These are phyloP conservation scores for Subanguina moxae DNA, from an alignment of 1,140 invertebrate genomes.

Conservation along the genomic window DNA sequence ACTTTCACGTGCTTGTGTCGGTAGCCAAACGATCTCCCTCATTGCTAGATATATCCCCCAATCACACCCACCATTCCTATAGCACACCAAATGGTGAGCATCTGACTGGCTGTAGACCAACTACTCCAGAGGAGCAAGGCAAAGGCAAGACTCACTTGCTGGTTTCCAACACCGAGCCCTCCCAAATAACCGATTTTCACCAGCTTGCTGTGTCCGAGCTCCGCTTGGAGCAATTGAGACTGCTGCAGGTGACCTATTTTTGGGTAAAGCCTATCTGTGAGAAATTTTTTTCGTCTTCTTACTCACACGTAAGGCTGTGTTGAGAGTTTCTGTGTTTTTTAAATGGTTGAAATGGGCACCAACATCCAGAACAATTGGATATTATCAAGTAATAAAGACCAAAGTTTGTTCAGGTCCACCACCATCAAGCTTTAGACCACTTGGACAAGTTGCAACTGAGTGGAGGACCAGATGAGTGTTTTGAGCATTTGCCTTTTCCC, in stretches of 20 bases:
- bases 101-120: no score
- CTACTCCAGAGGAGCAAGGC: background rate
- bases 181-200: conserved; percentile 44
- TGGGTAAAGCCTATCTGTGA: no score
- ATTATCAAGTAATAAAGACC: no score
- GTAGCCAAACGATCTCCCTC: conserved; percentile 43
- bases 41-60: background rate
- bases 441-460: background rate
- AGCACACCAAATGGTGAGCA: background rate
- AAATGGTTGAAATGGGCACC: no score
- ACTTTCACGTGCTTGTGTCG: conserved; percentile 57
- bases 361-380: no score
- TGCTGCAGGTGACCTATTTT: conserved; percentile 36
- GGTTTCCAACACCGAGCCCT: conserved; percentile 6
- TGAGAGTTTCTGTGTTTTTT: no score
- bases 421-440: background rate
- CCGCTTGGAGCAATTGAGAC: conserved; percentile 48
- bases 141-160: background rate
- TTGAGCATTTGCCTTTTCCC: conserved; percentile 42
- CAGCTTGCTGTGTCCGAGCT: conserved; percentile 57
- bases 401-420: background rate
- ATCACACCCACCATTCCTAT: background rate
- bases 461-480: conserved; percentile 28
- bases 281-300: no score
- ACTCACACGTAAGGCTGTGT: no score